These are phyloP conservation scores for Radopholus similis DNA, from an alignment of 1,140 invertebrate genomes.

Conservation along the genomic window DNA sequence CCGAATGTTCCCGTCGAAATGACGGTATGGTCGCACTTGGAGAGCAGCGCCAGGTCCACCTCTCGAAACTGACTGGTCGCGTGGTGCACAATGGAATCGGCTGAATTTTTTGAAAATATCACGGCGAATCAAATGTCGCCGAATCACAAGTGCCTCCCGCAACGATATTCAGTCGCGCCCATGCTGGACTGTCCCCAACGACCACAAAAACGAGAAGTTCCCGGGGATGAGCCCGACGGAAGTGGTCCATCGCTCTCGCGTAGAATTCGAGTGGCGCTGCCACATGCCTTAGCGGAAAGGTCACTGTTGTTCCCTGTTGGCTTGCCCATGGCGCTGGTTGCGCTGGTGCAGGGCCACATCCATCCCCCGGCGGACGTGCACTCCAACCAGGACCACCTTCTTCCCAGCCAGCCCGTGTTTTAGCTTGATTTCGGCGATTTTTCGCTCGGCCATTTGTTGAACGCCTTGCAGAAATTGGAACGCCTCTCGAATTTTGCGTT, in stretches of 20 bases:
- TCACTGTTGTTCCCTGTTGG: too few species aligned
- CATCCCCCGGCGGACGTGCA: constrained; percentile 40
- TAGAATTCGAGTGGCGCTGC: constrained; percentile 33
- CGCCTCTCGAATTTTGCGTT: constrained; percentile 1
- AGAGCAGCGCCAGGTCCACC: constrained; percentile 52
- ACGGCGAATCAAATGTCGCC: not conserved
- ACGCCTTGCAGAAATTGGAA: constrained; percentile 27
- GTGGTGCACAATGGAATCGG: not conserved
- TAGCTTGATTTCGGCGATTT: constrained; percentile 1
- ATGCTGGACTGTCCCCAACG: constrained; percentile 28
- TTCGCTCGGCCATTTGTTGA: not conserved
- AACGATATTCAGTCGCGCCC: constrained; percentile 31
- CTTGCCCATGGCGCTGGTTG: constrained; percentile 35
- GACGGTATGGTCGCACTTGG: constrained; percentile 52
- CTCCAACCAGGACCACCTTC: constrained; percentile 8
- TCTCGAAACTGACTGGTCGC: constrained; percentile 26
- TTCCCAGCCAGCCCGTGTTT: not conserved
- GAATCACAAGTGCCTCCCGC: not conserved
- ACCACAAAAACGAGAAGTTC: constrained; percentile 34
- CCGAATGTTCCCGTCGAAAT: constrained; percentile 57
- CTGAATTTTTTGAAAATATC: too few species aligned
- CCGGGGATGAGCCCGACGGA: not conserved
- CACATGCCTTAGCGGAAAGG: too few species aligned
- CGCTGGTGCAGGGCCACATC: constrained; percentile 35
- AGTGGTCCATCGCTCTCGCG: constrained; percentile 24